phyloP scores from a whole-genome alignment of 2,113 vertebrate genomes.

The Tachycineta bicolor region DNA sequence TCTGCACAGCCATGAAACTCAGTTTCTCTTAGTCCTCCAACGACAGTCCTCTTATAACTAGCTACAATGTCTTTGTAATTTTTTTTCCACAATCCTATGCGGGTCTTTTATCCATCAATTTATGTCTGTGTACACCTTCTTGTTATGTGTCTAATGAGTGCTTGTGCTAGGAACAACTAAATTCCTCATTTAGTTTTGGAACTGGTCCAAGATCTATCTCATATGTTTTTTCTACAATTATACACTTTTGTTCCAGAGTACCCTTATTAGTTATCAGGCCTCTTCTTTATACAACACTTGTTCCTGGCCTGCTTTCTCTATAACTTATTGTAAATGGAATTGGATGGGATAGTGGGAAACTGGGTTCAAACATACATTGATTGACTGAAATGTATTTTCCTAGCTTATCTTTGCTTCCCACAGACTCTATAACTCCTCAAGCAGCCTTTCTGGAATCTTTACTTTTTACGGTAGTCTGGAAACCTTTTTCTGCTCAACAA shows the following conservation, averaged over 20 bases:
- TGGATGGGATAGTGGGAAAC: not conserved
- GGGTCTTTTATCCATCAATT: not conserved
- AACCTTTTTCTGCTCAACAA: not conserved
- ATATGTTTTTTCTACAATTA: not conserved
- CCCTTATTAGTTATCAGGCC: not conserved
- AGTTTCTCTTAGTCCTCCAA: not conserved
- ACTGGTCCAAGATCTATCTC: not conserved
- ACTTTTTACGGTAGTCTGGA: not conserved
- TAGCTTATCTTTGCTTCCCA: not conserved
- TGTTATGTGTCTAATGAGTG: not conserved
- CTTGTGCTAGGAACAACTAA: not conserved
- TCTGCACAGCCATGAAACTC: not conserved
- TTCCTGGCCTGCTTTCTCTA: not conserved
- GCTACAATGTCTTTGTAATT: not conserved
- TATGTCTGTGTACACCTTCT: not conserved
- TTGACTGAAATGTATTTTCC: not conserved
- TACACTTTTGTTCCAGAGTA: not conserved
- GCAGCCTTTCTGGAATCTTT: not conserved
- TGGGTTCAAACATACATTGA: not conserved
- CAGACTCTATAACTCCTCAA: not conserved
- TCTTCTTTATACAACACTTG: fast-evolving
- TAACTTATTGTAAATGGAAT: not conserved
- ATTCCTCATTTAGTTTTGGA: not conserved
- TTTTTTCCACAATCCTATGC: not conserved
- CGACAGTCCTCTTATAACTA: not conserved